Conservation (phyloP, 2,113 vertebrate genomes). For the Anolis sagrei region DNA sequence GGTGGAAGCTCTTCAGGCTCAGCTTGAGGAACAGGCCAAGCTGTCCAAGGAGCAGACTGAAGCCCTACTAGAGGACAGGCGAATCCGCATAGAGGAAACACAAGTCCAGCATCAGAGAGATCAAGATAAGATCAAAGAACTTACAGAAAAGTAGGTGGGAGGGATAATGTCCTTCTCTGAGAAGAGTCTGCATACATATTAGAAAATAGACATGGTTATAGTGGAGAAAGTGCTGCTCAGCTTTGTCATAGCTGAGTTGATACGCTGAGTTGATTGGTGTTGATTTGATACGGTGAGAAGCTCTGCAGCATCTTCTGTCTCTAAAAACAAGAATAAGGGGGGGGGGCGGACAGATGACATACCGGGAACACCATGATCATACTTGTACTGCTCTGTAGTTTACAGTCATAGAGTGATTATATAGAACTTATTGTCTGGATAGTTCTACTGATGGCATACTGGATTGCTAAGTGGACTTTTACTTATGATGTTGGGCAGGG, state of each 20-base stretch:
- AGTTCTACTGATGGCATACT: background rate
- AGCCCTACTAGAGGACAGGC: slow-evolving; percentile 87
- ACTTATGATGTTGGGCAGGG: background rate
- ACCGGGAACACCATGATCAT: background rate
- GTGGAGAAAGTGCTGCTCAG: too few relatives aligned
- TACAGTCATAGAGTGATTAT: too few relatives aligned
- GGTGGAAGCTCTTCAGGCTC: slow-evolving; percentile 94
- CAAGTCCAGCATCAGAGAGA: slow-evolving; percentile 86
- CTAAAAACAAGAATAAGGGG: background rate
- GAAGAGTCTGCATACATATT: background rate
- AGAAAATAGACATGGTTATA: background rate
- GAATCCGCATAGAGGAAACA: slow-evolving; percentile 85
- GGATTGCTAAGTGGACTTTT: background rate
- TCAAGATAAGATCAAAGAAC: slow-evolving; percentile 81
- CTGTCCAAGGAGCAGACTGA: slow-evolving; percentile 90
- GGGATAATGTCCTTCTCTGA: background rate
- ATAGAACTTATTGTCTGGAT: background rate
- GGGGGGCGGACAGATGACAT: background rate
- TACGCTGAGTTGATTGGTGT: too few relatives aligned
- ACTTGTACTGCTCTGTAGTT: background rate
- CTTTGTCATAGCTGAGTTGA: too few relatives aligned
- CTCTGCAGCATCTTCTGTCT: background rate
- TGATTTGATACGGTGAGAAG: background rate
- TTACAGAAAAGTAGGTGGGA: slow-evolving; percentile 85
- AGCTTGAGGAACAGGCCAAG: slow-evolving; percentile 91